A percentile compares a stretch with the other conserved stretches of the same genome.
Evolutionary conservation across 2,113 vertebrate species (phyloP).

Genomic region (Phalacrocorax carbo): DNA sequence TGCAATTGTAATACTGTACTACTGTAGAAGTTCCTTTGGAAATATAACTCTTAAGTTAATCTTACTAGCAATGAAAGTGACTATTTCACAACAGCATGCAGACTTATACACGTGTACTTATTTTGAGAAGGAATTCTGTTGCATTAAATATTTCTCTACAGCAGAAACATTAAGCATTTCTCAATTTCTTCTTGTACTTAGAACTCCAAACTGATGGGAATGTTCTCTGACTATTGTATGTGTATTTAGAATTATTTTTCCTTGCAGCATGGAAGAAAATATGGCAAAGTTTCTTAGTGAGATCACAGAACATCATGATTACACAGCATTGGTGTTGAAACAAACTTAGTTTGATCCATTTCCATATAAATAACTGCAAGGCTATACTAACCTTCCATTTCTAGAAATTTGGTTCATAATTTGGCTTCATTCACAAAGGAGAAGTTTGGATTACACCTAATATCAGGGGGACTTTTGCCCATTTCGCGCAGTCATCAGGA

Average conservation of each 20-base stretch:
- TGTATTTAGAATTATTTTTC: slow-evolving; percentile 1
- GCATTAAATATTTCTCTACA: slow-evolving; percentile 62
- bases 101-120: not conserved
- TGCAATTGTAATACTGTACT: not conserved
- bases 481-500: not conserved
- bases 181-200: slow-evolving; percentile 52
- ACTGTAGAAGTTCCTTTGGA: slow-evolving; percentile 38
- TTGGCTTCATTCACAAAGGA: not conserved
- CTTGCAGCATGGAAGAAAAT: slow-evolving; percentile 35
- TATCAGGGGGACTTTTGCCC: not conserved
- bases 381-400: not conserved
- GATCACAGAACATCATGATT: not conserved
- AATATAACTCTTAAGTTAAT: slow-evolving; percentile 23
- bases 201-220: slow-evolving; percentile 5
- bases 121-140: slow-evolving; percentile 51
- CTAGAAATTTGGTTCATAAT: not conserved
- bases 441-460: not conserved
- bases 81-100: slow-evolving; percentile 42
- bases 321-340: not conserved
- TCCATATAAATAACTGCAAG: not conserved
- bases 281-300: not conserved
- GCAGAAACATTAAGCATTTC: slow-evolving; percentile 37
- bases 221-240: not conserved
- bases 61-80: slow-evolving; percentile 5
- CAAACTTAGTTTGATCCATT: not conserved